These are phyloP conservation scores for Lateolabrax maculatus DNA, from an alignment of 2,797 vertebrate genomes.

Conservation along the genomic window DNA sequence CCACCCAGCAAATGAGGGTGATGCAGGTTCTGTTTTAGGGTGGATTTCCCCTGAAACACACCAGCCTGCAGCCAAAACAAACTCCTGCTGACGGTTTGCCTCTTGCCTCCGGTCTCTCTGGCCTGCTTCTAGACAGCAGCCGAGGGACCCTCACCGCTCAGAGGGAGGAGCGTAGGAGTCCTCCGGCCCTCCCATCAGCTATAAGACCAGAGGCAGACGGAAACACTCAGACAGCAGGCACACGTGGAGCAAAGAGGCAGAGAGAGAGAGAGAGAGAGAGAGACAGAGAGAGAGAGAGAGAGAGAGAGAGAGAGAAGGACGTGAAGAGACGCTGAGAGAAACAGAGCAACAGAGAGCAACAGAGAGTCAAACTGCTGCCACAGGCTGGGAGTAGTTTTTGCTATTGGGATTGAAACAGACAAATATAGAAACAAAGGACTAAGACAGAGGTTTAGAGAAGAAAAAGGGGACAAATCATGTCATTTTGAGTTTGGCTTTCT, in stretches of 20 bases:
- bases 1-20: constrained; percentile 37
- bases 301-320: constrained; percentile 50
- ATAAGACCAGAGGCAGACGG: constrained; percentile 88
- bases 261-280: constrained; percentile 53
- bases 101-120: constrained; percentile 81
- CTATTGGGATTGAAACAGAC: constrained; percentile 54
- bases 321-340: constrained; percentile 2
- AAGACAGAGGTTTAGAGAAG: constrained; percentile 37
- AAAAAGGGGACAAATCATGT: constrained; percentile 44
- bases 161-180: constrained; percentile 77
- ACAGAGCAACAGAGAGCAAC: constrained; percentile 55
- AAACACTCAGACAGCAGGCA: constrained; percentile 88
- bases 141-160: constrained; percentile 75
- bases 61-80: constrained; percentile 80
- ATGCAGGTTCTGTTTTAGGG: constrained; percentile 71
- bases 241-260: constrained; percentile 84
- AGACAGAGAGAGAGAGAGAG: constrained; percentile 44
- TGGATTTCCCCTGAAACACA: constrained; percentile 79
- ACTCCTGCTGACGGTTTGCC: constrained; percentile 79
- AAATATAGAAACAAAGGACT: constrained; percentile 54
- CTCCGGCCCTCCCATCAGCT: constrained; percentile 82
- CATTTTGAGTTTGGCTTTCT: constrained; percentile 38
- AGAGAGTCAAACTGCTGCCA: constrained; percentile 64
- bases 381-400: constrained; percentile 57
- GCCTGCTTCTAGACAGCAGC: constrained; percentile 83